Conservation (phyloP, 1,140 invertebrate genomes). For the Bombus terrestris region DNA sequence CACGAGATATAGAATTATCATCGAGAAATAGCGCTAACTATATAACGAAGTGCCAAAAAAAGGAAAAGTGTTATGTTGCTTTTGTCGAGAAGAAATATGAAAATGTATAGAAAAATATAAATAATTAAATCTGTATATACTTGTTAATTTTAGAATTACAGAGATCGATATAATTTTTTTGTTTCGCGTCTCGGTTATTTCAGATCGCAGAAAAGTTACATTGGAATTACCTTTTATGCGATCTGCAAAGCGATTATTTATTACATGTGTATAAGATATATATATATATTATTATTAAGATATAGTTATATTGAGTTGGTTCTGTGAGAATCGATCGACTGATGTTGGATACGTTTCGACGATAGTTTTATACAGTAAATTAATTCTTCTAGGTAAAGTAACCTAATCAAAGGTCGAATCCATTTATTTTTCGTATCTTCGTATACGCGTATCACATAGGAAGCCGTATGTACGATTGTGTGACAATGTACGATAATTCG, state of each 20-base stretch:
- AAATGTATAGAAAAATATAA: background rate
- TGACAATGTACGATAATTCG: conserved; percentile 53
- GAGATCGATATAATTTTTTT: background rate
- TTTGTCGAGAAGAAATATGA: background rate
- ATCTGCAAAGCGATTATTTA: conserved; percentile 44
- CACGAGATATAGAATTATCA: background rate
- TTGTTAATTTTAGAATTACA: background rate
- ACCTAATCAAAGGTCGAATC: conserved; percentile 15
- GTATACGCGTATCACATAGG: background rate
- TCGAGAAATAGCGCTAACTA: background rate
- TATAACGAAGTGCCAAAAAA: conserved; percentile 42
- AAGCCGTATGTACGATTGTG: conserved; percentile 37
- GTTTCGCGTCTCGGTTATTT: conserved; percentile 12
- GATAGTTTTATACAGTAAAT: conserved; percentile 45
- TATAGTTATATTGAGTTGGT: background rate
- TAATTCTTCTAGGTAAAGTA: background rate
- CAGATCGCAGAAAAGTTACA: conserved; percentile 10
- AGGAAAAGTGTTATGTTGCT: conserved; percentile 26
- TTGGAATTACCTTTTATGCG: background rate
- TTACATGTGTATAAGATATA: conserved; percentile 26
- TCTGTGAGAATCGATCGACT: conserved; percentile 30
- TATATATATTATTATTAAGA: background rate
- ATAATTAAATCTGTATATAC: conserved; percentile 27
- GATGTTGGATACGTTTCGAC: conserved; percentile 1
- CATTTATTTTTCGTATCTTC: conserved; percentile 49